phyloP scores from a whole-genome alignment of 2,797 vertebrate species.

The Mormyrus hasselquistii region DNA sequence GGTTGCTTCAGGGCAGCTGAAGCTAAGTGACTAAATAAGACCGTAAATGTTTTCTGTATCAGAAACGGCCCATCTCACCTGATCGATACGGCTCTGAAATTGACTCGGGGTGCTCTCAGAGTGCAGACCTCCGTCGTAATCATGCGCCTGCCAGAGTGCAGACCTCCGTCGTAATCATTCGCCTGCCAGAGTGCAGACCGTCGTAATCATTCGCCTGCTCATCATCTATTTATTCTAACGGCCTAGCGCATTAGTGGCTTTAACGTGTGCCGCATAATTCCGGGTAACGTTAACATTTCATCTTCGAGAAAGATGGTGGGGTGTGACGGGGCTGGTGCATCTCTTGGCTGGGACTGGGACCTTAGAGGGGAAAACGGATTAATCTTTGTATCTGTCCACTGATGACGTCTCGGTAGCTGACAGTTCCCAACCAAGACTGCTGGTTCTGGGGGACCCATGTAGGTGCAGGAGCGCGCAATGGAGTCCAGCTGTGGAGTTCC shows the following conservation, averaged over 20 bases:
- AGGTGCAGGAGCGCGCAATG: neutral
- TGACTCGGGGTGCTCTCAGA: neutral
- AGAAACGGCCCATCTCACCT: neutral
- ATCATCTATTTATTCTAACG: conserved; percentile 29
- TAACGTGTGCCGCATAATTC: conserved; percentile 15
- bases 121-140: conserved; percentile 27
- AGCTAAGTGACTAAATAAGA: neutral
- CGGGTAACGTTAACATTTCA: neutral
- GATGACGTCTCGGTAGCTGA: neutral
- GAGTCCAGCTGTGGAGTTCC: neutral
- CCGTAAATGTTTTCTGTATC: neutral
- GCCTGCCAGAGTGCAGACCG: too few species aligned
- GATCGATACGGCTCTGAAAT: conserved; percentile 21
- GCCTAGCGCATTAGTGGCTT: conserved; percentile 18
- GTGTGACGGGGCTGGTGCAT: neutral
- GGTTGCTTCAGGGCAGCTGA: neutral
- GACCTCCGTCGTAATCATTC: too few species aligned
- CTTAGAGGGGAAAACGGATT: neutral
- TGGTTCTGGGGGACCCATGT: neutral
- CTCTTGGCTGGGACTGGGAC: neutral
- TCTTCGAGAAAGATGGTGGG: conserved; percentile 9
- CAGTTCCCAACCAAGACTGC: neutral
- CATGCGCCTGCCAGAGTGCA: too few species aligned
- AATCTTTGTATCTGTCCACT: neutral
- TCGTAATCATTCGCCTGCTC: neutral